Percentiles rank a stretch among this genome's conserved stretches.
Evolutionary conservation across 23 tunicate genomes (phyloP).

Genomic region (Aplidium turbinatum): DNA sequence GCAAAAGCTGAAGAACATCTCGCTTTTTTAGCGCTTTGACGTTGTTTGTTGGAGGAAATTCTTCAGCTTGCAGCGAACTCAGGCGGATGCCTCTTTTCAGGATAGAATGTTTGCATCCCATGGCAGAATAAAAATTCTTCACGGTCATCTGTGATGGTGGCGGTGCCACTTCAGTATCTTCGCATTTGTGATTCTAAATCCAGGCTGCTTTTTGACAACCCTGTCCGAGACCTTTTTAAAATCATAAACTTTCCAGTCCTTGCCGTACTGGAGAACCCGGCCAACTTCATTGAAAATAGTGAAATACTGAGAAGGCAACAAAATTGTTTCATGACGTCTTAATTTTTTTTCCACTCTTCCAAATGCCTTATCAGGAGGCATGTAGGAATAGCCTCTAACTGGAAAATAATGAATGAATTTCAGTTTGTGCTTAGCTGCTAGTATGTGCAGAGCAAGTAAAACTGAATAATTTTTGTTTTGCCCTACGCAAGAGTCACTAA

Average conservation of each 20-base stretch:
- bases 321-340: constrained; percentile 6
- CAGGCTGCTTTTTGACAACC: constrained; percentile 4
- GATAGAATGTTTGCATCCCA: constrained; percentile 10
- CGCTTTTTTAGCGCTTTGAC: constrained; percentile 17
- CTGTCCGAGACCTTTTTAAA: not conserved
- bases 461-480: constrained; percentile 11
- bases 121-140: constrained; percentile 9
- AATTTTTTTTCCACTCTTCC: constrained; percentile 12
- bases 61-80: constrained; percentile 3
- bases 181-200: constrained; percentile 13
- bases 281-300: constrained; percentile 11
- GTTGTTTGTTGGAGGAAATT: constrained; percentile 4
- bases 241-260: constrained; percentile 18
- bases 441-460: constrained; percentile 14
- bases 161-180: constrained; percentile 12
- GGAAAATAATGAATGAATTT: constrained; percentile 5
- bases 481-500: constrained; percentile 10
- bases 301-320: not conserved
- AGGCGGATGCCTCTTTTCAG: constrained; percentile 8
- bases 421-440: constrained; percentile 6
- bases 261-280: constrained; percentile 8
- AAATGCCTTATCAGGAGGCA: constrained; percentile 25
- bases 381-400: constrained; percentile 9
- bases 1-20: constrained; percentile 19
- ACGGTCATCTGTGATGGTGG: constrained; percentile 2